Evolutionary conservation across 2,888 invertebrate species (phyloP).

Genomic region (Platycheirus rosarum): DNA sequence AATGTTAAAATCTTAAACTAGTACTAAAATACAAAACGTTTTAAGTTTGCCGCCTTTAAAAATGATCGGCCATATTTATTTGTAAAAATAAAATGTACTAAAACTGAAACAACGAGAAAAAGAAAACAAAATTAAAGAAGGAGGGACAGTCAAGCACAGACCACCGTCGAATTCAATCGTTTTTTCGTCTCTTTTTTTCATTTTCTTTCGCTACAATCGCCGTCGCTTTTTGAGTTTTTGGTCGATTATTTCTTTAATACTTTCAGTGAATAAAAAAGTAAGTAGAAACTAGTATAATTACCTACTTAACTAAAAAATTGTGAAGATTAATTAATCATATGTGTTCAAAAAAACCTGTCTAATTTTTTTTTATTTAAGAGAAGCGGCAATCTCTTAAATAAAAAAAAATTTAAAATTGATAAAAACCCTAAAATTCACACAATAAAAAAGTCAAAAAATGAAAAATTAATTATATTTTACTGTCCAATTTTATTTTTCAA

Average conservation of each 20-base stretch:
- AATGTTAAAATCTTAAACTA: not conserved
- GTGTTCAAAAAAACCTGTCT: no score
- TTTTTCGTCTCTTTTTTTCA: not conserved
- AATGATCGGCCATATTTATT: not conserved
- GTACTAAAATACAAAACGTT: not conserved
- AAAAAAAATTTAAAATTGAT: no score
- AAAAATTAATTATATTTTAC: no score
- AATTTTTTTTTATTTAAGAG: no score
- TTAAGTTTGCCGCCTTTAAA: not conserved
- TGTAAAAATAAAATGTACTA: not conserved
- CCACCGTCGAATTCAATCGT: not conserved
- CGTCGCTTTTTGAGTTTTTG: not conserved
- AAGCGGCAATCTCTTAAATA: no score
- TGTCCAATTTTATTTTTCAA: no score
- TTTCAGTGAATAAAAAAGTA: not conserved
- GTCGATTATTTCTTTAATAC: not conserved
- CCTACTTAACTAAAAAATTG: not conserved
- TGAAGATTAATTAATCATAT: not conserved
- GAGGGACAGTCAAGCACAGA: not conserved
- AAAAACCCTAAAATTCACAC: no score
- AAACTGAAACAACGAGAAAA: not conserved
- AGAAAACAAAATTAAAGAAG: not conserved
- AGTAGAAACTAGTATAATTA: not conserved
- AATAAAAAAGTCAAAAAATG: no score
- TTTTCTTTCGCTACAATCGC: not conserved